These are phyloP conservation scores for Asteroscopus sphinx DNA, from an alignment of 2,888 invertebrate species.

Conservation along the genomic window DNA sequence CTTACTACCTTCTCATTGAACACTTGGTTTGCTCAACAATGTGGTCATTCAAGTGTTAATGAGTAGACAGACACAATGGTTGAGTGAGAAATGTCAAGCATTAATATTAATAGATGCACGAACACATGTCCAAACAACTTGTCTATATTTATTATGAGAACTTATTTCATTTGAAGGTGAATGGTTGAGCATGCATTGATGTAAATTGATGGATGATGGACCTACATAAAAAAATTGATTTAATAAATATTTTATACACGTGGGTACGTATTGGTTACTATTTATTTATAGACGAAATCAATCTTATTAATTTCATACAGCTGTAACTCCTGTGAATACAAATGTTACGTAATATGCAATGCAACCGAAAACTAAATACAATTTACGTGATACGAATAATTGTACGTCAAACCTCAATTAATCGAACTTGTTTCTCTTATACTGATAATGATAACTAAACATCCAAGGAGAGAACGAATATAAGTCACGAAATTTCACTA, in stretches of 20 bases:
- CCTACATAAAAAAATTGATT: neutral
- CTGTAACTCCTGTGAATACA: slow-evolving; percentile 4
- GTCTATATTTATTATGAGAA: slow-evolving; percentile 32
- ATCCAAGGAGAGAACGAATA: slow-evolving; percentile 46
- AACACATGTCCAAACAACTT: slow-evolving; percentile 56
- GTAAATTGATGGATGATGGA: neutral
- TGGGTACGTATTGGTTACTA: neutral
- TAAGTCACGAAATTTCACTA: slow-evolving; percentile 47
- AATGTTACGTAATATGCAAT: slow-evolving; percentile 1
- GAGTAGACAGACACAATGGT: slow-evolving; percentile 59
- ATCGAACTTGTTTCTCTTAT: slow-evolving; percentile 22
- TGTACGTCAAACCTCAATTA: slow-evolving; percentile 21
- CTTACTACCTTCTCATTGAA: slow-evolving; percentile 46
- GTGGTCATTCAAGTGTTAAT: slow-evolving; percentile 67
- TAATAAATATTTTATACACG: neutral
- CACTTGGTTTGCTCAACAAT: slow-evolving; percentile 46
- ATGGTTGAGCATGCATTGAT: neutral
- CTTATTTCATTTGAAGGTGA: slow-evolving; percentile 9
- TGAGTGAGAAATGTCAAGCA: slow-evolving; percentile 62
- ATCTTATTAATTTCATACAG: neutral
- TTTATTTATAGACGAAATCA: neutral
- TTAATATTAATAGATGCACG: slow-evolving; percentile 50
- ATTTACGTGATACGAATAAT: slow-evolving; percentile 9
- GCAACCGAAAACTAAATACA: slow-evolving; percentile 7
- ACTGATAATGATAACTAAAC: slow-evolving; percentile 31